Percentiles rank a stretch among this genome's conserved stretches.
These are phyloP conservation scores for Microcebus griseorufus DNA, from an alignment of 2,113 vertebrate species.

Conservation along the genomic window DNA sequence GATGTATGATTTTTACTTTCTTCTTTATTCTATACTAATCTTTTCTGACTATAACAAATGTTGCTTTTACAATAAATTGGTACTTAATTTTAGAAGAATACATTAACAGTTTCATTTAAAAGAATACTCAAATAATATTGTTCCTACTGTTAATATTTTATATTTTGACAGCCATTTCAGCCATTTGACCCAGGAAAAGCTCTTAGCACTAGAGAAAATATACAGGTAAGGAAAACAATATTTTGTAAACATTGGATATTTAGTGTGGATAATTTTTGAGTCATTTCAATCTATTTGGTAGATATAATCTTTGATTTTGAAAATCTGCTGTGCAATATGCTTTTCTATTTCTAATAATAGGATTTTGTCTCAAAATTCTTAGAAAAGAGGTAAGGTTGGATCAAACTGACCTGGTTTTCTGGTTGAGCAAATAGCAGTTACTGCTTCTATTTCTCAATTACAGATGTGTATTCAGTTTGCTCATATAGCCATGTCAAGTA, in stretches of 20 bases:
- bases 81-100: constrained; percentile 1
- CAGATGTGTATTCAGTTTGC: neutral
- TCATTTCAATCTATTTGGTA: neutral
- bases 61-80: constrained; percentile 18
- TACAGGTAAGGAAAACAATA: constrained; percentile 81
- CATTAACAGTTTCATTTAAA: neutral
- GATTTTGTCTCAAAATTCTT: neutral
- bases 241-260: neutral
- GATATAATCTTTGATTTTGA: neutral
- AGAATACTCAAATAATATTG: neutral
- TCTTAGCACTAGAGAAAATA: constrained; percentile 80
- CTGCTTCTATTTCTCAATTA: neutral
- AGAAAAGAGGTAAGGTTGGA: neutral
- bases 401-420: neutral
- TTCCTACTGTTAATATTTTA: constrained; percentile 57
- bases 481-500: neutral
- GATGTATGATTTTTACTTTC: neutral
- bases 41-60: constrained; percentile 12
- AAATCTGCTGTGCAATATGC: neutral
- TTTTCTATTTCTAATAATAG: neutral
- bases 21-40: neutral
- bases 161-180: constrained; percentile 73
- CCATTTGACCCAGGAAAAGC: constrained; percentile 83
- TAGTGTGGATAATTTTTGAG: neutral
- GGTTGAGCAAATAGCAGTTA: neutral